Conservation (phyloP, 2,797 vertebrate genomes). For the Tenualosa ilisha region DNA sequence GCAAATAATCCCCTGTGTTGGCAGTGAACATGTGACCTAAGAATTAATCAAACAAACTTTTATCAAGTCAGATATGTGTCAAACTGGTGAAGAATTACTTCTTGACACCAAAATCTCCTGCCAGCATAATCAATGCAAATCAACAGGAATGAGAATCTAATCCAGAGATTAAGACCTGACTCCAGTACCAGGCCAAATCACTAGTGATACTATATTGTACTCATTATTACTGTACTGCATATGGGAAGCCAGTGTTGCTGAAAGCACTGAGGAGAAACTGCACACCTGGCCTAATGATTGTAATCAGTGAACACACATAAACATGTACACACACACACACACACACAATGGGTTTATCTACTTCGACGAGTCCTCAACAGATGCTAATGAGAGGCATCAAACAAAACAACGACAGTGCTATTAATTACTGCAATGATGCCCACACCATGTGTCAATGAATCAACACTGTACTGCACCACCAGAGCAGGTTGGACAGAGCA, state of each 20-base stretch:
- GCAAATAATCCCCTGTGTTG: no score
- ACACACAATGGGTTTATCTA: neutral
- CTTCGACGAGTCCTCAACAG: neutral
- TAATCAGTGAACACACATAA: neutral
- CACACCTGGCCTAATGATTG: conserved; percentile 16
- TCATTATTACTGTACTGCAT: neutral
- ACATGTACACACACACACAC: neutral
- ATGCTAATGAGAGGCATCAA: conserved; percentile 21
- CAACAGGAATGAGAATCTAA: neutral
- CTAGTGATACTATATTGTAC: neutral
- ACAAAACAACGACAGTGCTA: neutral
- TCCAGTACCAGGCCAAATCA: neutral
- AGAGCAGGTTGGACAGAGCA: neutral
- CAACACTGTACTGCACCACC: no score
- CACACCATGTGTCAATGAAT: neutral
- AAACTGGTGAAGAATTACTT: neutral
- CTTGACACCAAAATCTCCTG: neutral
- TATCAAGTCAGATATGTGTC: neutral
- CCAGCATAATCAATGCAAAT: neutral
- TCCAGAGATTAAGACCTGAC: neutral
- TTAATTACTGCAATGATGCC: conserved; percentile 1
- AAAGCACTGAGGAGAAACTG: neutral
- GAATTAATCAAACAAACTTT: no score
- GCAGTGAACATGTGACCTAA: no score
- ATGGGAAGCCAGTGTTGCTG: neutral